Evolutionary conservation across 2,888 invertebrate genomes (phyloP).

Genomic region (Cheiracanthium punctorium): DNA sequence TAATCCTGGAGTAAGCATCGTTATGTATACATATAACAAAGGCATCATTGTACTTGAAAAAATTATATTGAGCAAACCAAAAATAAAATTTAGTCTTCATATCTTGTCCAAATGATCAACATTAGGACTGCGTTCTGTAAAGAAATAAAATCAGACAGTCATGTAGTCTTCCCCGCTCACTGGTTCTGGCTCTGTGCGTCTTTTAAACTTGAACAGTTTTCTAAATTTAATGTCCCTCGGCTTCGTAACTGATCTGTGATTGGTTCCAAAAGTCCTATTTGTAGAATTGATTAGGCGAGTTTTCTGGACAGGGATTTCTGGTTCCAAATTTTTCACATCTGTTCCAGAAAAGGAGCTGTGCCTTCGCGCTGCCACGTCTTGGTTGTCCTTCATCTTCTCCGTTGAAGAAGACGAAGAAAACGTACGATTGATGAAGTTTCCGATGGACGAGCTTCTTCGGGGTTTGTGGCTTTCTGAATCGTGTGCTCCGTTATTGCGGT

Average conservation of each 20-base stretch:
- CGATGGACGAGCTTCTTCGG: conserved; percentile 35
- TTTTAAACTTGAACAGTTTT: conserved; percentile 54
- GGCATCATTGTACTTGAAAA: too few species aligned
- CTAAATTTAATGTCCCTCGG: conserved; percentile 60
- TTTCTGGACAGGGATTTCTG: not conserved
- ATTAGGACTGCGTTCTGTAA: too few species aligned
- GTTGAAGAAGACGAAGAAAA: conserved; percentile 48
- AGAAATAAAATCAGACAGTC: conserved; percentile 60
- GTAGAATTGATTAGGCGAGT: conserved; percentile 52
- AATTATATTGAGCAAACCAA: too few species aligned
- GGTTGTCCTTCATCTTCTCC: conserved; percentile 46
- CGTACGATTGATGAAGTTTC: conserved; percentile 51
- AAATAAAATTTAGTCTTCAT: too few species aligned
- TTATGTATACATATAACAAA: too few species aligned
- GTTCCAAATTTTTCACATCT: not conserved
- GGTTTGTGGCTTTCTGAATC: not conserved
- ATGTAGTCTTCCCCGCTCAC: conserved; percentile 49
- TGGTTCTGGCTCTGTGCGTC: conserved; percentile 44
- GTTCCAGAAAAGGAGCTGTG: conserved; percentile 47
- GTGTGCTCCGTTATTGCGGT: not conserved
- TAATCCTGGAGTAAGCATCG: too few species aligned
- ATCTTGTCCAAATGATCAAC: too few species aligned
- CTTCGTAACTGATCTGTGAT: conserved; percentile 56
- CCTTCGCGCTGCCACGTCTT: not conserved
- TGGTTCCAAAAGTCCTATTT: conserved; percentile 60